Evolutionary conservation across 92 coral and sea anemone species (phyloP).

Genomic region (Phenganax stokvisi): DNA sequence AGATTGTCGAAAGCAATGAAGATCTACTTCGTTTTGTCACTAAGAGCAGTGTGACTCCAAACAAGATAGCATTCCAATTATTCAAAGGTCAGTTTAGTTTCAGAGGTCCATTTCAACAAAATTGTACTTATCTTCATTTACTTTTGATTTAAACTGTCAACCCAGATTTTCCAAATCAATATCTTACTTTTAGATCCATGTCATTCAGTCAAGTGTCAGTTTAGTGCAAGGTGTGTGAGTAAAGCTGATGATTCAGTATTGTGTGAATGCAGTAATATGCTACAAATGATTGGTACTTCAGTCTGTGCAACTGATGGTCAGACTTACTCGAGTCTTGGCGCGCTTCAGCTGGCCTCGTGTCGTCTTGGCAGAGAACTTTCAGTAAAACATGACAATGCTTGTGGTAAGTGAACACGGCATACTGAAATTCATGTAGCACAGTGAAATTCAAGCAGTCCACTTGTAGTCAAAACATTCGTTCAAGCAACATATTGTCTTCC

Average conservation of each 20-base stretch:
- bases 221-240: slow-evolving; percentile 76
- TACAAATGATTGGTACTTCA: neutral
- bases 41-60: neutral
- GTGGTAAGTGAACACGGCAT: slow-evolving; percentile 17
- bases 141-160: too few species aligned
- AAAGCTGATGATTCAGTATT: slow-evolving; percentile 66
- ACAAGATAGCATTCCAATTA: slow-evolving; percentile 27
- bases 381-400: slow-evolving; percentile 32
- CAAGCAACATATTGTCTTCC: neutral
- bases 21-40: neutral
- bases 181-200: slow-evolving; percentile 64
- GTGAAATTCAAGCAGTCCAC: neutral
- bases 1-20: slow-evolving; percentile 8
- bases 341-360: slow-evolving; percentile 32
- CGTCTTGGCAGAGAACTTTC: slow-evolving; percentile 19
- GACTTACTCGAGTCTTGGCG: slow-evolving; percentile 21
- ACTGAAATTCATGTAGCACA: neutral
- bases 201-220: slow-evolving; percentile 61
- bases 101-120: neutral
- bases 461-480: too few species aligned
- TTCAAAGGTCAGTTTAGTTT: slow-evolving; percentile 21
- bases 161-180: neutral
- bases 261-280: slow-evolving; percentile 66
- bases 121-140: neutral
- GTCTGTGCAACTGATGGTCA: slow-evolving; percentile 33